A percentile compares a stretch with the other conserved stretches of the same genome.
phyloP scores from a whole-genome alignment of 1,140 invertebrate species.

The Heterodera carotae region DNA sequence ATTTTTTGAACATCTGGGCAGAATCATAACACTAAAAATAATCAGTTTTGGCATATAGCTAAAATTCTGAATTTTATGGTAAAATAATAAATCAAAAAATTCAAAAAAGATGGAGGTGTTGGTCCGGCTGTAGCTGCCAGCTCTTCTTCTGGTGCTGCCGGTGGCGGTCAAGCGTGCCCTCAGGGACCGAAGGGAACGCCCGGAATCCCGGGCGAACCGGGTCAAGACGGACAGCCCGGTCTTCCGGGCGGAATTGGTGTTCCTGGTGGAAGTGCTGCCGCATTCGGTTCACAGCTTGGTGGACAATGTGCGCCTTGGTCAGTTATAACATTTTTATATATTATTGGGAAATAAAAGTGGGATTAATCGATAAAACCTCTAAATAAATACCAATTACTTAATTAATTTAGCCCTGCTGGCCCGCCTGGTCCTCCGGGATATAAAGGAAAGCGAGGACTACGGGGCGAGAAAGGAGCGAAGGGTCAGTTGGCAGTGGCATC shows the following conservation, averaged over 20 bases:
- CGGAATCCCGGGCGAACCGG: conserved; percentile 14
- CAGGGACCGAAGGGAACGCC: conserved; percentile 12
- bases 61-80: no score
- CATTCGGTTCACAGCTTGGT: neutral
- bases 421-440: conserved; percentile 37
- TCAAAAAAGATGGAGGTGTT: neutral
- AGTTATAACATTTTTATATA: neutral
- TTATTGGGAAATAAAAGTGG: no score
- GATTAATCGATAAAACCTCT: no score
- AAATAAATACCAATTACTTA: neutral
- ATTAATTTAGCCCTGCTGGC: conserved; percentile 36
- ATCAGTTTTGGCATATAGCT: no score
- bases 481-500: conserved; percentile 13
- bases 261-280: conserved; percentile 19
- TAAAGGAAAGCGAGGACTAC: conserved; percentile 37
- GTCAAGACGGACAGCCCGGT: conserved; percentile 23
- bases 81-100: no score
- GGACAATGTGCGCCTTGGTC: neutral
- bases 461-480: conserved; percentile 39
- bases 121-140: neutral
- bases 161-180: neutral
- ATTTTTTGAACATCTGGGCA: no score
- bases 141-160: neutral
- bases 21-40: no score
- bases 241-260: conserved; percentile 8